Base-by-base conservation (phyloP, 37 sponge, comb jelly and placozoan species). In the Crambe crambe region DNA sequence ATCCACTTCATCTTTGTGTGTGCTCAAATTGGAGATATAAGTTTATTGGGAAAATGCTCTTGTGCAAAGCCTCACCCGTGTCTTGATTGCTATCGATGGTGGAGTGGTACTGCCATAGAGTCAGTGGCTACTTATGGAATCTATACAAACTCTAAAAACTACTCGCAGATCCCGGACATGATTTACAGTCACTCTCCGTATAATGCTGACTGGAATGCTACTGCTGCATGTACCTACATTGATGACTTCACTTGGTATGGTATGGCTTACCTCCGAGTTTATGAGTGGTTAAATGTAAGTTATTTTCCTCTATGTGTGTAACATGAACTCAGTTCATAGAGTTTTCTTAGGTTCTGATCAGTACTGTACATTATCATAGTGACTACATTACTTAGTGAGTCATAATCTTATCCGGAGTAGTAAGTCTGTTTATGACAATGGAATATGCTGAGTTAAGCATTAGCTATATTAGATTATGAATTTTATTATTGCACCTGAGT, bases 171-270 rank as follows among this genome's bases (percentile, higher is more conserved):
- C 32, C 47, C 86, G 5, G 79, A 78, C 23, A 17, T 25, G 4
- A 71, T 85, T 20, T 85, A 56, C 32, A 26, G 8, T 58, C 86
- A 85, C 51, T 85, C 86, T 2, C 86, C 86, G 2, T 85, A 85
- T 54, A 85, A 85, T 78, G 79, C 72, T 30, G 38, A 85, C 23
- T 85, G 80, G 79, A 68, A 79, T 65, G 74, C 68, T 17, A 85
- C 60, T 36, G 41, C 2, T 20, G 1, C 21, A 2, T 73, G 74
- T 37, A 70, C 77, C n/a, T 85, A 57, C 54, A 58, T 85, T 2
- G 86, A 85, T 57, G 86, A 85, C 37, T 85, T 85, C 36, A 15
- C 74, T 3, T 85, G 86, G 86, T 85, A 85, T 64, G 86, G 72
- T 26, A 76, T 85, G 62, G 80, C 86, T 1, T 85, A 85, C 66